phyloP scores from a whole-genome alignment of 2,113 vertebrate species.

The Callipepla californica region DNA sequence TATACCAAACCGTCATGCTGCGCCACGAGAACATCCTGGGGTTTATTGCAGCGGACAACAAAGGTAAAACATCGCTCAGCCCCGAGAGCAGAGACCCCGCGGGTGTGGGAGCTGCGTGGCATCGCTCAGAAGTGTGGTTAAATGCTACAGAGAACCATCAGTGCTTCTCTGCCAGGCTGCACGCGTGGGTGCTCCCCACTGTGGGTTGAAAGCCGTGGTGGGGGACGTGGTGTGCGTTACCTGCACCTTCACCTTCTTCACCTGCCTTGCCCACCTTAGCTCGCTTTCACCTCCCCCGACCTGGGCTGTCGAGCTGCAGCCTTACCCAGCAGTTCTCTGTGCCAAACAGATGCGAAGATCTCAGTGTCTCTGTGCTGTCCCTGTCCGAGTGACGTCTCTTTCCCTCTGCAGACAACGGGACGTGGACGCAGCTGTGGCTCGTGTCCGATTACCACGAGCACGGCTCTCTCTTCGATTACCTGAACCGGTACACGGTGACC shows the following conservation, averaged over 20 bases:
- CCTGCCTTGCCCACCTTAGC: background rate
- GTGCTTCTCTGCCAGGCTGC: background rate
- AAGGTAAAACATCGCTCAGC: slow-evolving; percentile 78
- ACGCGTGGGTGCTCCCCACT: accelerated
- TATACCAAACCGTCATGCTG: slow-evolving; percentile 98
- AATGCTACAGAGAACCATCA: background rate
- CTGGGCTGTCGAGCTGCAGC: background rate
- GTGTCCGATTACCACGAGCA: slow-evolving; percentile 98
- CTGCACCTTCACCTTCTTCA: background rate
- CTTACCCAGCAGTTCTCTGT: background rate
- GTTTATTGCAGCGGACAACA: slow-evolving; percentile 97
- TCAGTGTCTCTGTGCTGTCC: accelerated
- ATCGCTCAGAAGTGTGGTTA: background rate
- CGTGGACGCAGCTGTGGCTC: slow-evolving; percentile 97
- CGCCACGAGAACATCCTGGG: slow-evolving; percentile 98
- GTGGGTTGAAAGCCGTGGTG: background rate
- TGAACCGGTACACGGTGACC: slow-evolving; percentile 95
- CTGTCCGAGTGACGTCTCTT: background rate
- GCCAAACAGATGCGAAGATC: background rate
- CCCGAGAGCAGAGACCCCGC: background rate
- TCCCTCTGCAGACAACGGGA: slow-evolving; percentile 90
- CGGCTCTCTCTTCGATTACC: slow-evolving; percentile 96
- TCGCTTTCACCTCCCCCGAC: no score
- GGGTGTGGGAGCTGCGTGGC: accelerated
- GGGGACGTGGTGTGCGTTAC: accelerated